Conservation (phyloP, 2,797 vertebrate genomes). For the Hafferia zeledoni region DNA sequence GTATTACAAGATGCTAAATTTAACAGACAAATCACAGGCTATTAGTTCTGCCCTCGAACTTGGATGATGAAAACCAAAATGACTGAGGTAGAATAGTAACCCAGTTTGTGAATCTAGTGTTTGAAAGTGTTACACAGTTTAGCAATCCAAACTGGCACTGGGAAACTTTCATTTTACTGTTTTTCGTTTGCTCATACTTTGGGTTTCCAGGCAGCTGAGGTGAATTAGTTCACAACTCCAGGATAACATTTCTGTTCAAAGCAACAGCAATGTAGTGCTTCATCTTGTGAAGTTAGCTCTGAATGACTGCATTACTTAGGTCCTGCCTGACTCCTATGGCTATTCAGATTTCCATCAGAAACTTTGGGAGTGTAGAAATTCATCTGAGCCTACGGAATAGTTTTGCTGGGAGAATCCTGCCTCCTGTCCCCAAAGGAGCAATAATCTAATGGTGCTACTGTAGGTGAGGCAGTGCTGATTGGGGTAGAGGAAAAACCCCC, state of each 20-base stretch:
- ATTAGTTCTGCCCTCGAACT: background rate
- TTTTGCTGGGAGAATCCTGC: background rate
- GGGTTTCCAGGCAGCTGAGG: background rate
- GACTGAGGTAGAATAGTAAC: background rate
- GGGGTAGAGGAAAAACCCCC: background rate
- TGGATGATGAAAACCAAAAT: background rate
- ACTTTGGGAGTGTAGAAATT: background rate
- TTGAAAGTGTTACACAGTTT: background rate
- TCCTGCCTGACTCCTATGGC: background rate
- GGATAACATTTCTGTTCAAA: background rate
- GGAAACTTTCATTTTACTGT: background rate
- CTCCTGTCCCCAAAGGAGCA: background rate
- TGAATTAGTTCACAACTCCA: background rate
- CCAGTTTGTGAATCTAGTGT: background rate
- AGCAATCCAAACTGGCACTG: background rate
- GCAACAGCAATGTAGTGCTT: background rate
- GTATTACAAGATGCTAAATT: background rate
- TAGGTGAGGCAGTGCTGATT: accelerated
- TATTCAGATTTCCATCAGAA: background rate
- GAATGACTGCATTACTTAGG: background rate
- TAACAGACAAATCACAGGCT: background rate
- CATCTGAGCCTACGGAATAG: background rate
- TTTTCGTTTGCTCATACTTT: background rate
- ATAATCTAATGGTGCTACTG: background rate
- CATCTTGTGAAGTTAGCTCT: background rate